phyloP scores from a whole-genome alignment of 2,113 vertebrate species.

The Irena cyanogastra region DNA sequence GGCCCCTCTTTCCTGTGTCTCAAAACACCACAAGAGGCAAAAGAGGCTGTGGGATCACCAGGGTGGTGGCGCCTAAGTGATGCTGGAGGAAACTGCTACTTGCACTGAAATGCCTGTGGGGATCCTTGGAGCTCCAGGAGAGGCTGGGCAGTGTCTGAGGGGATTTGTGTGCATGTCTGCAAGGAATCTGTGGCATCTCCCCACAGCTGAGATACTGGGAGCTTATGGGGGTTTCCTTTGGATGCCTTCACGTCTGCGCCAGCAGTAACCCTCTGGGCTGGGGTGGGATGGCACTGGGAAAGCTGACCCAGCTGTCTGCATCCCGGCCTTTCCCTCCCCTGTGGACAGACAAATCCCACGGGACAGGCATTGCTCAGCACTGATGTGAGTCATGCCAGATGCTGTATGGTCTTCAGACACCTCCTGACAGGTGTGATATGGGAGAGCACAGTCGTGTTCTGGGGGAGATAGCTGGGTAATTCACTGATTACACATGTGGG shows the following conservation, averaged over 20 bases:
- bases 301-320: fast-evolving
- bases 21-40: not conserved
- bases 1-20: not conserved
- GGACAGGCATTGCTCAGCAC: not conserved
- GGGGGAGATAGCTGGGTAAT: not conserved
- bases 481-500: not conserved
- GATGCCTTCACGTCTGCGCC: not conserved
- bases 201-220: not conserved
- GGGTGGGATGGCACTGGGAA: not conserved
- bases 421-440: fast-evolving
- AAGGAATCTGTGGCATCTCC: conserved; percentile 36
- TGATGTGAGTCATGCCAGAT: not conserved
- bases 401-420: not conserved
- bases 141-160: not conserved
- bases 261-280: not conserved
- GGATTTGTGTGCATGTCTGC: not conserved
- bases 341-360: not conserved
- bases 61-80: not conserved
- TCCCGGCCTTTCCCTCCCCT: not conserved
- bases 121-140: not conserved
- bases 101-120: not conserved
- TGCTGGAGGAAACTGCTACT: not conserved
- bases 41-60: not conserved
- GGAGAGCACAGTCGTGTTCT: fast-evolving
- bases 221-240: not conserved